A percentile compares a stretch with the other conserved stretches of the same genome.
Evolutionary conservation across 1,140 invertebrate genomes (phyloP).

Genomic region (Samia ricini): DNA sequence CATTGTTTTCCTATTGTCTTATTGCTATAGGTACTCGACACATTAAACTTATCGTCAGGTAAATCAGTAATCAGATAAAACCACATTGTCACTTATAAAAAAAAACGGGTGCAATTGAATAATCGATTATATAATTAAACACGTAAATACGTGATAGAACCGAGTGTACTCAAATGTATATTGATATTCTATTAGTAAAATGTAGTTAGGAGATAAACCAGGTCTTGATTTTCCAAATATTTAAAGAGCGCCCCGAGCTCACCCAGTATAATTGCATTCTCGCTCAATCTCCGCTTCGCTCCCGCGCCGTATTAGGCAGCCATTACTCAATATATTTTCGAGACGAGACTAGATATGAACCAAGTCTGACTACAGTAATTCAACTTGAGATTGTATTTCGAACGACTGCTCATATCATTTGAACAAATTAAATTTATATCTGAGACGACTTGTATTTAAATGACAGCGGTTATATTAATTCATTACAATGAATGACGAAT

Average conservation of each 20-base stretch:
- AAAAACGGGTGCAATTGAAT: too few relatives aligned
- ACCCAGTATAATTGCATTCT: constrained; percentile 29
- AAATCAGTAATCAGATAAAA: too few relatives aligned
- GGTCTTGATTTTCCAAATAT: constrained; percentile 32
- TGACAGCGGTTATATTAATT: background rate
- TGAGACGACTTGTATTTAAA: background rate
- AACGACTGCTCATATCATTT: background rate
- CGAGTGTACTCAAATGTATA: background rate
- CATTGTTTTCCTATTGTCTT: too few relatives aligned
- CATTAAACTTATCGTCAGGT: too few relatives aligned
- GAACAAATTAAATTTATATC: background rate
- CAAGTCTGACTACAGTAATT: background rate
- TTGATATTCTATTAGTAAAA: constrained; percentile 4
- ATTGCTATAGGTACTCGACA: too few relatives aligned
- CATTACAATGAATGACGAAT: too few relatives aligned
- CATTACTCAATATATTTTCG: constrained; percentile 23
- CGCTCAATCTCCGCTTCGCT: constrained; percentile 18
- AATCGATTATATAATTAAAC: too few relatives aligned
- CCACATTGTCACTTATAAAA: too few relatives aligned
- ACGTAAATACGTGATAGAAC: background rate
- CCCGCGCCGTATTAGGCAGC: constrained; percentile 19
- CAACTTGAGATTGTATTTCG: background rate
- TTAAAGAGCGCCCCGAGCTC: constrained; percentile 21
- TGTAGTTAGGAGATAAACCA: constrained; percentile 23
- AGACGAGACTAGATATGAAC: constrained; percentile 6